Percentiles rank a stretch among this genome's conserved stretches.
Conservation (phyloP, 2,888 invertebrate species). For the Amphimallon solstitiale region DNA sequence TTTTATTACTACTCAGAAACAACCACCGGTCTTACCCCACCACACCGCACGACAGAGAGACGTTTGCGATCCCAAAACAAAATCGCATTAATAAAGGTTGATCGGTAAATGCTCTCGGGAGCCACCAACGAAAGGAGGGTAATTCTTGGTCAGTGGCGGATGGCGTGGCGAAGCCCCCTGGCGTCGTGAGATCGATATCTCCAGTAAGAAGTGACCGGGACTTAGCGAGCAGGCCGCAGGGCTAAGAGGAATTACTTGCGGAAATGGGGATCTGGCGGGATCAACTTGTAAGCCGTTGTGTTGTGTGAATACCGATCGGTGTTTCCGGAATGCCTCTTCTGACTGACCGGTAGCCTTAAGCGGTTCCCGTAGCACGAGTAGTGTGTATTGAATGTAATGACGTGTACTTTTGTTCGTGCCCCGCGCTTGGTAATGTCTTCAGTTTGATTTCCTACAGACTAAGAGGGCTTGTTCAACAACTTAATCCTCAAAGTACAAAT, state of each 20-base stretch:
- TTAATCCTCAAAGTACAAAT: too few species aligned
- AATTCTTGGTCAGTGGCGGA: constrained; percentile 21
- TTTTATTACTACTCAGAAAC: too few species aligned
- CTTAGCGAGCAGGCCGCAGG: constrained; percentile 55
- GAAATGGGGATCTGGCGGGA: constrained; percentile 59
- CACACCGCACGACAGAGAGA: too few species aligned
- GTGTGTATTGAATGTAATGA: too few species aligned
- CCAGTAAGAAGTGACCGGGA: constrained; percentile 55
- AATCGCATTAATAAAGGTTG: constrained; percentile 20
- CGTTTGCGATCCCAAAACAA: background rate
- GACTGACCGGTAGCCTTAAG: too few species aligned
- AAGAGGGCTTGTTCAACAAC: too few species aligned
- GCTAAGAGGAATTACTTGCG: constrained; percentile 58
- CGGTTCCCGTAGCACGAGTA: too few species aligned
- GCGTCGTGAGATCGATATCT: constrained; percentile 55
- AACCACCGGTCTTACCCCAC: too few species aligned
- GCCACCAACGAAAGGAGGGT: constrained; percentile 3
- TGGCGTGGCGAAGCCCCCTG: constrained; percentile 32
- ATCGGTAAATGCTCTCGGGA: background rate
- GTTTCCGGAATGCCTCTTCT: too few species aligned
- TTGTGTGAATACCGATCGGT: constrained; percentile 48
- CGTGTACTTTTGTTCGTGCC: too few species aligned
- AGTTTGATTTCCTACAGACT: too few species aligned
- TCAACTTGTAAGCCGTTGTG: constrained; percentile 59
- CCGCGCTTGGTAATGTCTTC: too few species aligned